Evolutionary conservation across 2,113 vertebrate species (phyloP).

Genomic region (Poeciliopsis retropinna): DNA sequence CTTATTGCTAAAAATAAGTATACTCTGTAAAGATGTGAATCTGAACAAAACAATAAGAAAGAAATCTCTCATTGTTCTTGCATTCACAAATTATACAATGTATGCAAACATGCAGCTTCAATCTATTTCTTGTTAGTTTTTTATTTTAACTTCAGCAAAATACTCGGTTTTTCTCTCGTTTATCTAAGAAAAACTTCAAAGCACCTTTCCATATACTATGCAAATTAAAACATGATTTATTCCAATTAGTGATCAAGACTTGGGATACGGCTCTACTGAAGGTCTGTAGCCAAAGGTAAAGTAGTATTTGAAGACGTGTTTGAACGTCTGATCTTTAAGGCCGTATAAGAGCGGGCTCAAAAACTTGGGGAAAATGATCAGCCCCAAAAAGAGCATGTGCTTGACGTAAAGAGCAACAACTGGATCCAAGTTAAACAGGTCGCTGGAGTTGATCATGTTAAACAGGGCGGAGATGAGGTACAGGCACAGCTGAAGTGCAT

Average conservation of each 20-base stretch:
- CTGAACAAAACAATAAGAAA: too few relatives aligned
- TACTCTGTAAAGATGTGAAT: too few relatives aligned
- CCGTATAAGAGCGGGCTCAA: conserved; percentile 61
- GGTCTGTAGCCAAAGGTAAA: conserved; percentile 48
- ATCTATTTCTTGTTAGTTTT: too few relatives aligned
- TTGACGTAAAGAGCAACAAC: not conserved
- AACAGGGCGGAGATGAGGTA: conserved; percentile 56
- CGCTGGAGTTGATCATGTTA: conserved; percentile 12
- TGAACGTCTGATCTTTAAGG: conserved; percentile 54
- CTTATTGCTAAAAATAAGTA: too few relatives aligned
- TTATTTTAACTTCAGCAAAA: too few relatives aligned
- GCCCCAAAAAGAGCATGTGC: conserved; percentile 42
- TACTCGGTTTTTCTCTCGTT: too few relatives aligned
- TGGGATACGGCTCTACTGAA: not conserved
- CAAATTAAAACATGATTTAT: too few relatives aligned
- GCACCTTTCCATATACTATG: not conserved
- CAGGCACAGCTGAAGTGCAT: conserved; percentile 54
- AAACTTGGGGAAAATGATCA: conserved; percentile 59
- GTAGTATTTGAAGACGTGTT: conserved; percentile 39
- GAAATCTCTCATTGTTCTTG: too few relatives aligned
- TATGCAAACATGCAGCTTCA: too few relatives aligned
- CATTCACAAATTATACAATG: too few relatives aligned
- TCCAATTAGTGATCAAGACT: not conserved
- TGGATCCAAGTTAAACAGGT: not conserved
- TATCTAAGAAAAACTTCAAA: not conserved